Evolutionary conservation across 1,140 invertebrate genomes (phyloP), one percentile per base, ranked within the genome.

Genomic region (Zophobas atratus): DNA sequence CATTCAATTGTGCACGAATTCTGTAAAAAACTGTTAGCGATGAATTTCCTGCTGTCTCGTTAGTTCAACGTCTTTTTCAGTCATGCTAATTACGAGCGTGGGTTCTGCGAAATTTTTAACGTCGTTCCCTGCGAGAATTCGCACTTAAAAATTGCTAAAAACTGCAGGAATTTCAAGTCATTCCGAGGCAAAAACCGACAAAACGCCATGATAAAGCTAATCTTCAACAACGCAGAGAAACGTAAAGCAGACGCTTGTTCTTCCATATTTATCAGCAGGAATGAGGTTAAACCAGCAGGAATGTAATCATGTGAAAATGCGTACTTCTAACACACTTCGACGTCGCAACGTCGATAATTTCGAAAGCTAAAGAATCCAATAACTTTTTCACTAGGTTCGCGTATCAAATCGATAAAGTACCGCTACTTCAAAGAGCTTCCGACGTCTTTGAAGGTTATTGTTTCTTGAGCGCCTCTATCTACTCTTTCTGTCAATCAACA

Each of bases 221-320:
- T 36, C 36, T 60, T 39, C 8, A 32, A 35, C 56, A 36, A 60
- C 2, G 34, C 2, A 60, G 56, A 60, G 56, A 60, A 60, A 60
- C n/a, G 34, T 60, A 35, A n/a, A 35, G n/a, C n/a, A 6, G 20
- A 53, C 49, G 20, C 2, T 53, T 20, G 20, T 53, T 60, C 38
- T 60, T 60, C 56, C 56, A 1, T 56, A 56, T 56, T 60, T 60
- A 60, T 57, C 20, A 3, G 55, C 20, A 1, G 34, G 55, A 57
- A 57, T 57, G 55, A 57, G 55, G 55, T 57, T 57, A 3, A 4
- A 46, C 43, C 43, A 46, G 43, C 49, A 53, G 20, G 49, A 53
- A 53, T 53, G 5, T 8, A 46, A 46, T 46, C 43, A 20, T 20
- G 20, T 20, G 20, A 20, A 20, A 20, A 20, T 20, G 20, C 20